Percentiles rank a stretch among this genome's conserved stretches.
phyloP scores from a whole-genome alignment of 1,140 invertebrate species.

The Aphaenogaster rudis region DNA sequence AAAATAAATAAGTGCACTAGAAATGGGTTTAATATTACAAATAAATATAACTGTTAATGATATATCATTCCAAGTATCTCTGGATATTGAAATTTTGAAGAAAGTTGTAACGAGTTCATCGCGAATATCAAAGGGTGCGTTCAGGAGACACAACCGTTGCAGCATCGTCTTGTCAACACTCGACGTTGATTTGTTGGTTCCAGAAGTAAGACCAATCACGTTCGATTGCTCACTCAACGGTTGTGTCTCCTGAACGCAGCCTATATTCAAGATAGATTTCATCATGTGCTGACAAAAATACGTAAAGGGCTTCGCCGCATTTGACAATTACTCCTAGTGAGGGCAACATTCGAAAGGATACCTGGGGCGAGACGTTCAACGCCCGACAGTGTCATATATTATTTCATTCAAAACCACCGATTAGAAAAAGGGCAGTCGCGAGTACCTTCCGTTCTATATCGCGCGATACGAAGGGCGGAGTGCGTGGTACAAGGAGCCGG shows the following conservation, averaged over 20 bases:
- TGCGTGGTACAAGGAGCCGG: slow-evolving; percentile 63
- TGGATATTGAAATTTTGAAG: neutral
- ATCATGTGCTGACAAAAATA: neutral
- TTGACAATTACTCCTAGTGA: neutral
- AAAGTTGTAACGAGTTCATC: neutral
- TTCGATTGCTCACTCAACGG: too few species aligned
- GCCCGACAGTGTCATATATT: neutral
- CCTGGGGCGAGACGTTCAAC: neutral
- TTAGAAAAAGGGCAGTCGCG: neutral
- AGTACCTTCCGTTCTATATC: slow-evolving; percentile 16
- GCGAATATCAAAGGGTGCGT: neutral
- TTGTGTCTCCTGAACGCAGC: too few species aligned
- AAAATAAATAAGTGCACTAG: neutral
- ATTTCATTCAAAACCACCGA: neutral
- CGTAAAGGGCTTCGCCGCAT: neutral
- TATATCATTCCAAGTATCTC: neutral
- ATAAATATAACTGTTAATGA: neutral
- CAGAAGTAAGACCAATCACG: too few species aligned
- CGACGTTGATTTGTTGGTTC: too few species aligned
- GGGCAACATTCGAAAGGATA: neutral
- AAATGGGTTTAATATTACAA: neutral
- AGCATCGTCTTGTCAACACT: too few species aligned
- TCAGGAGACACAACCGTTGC: too few species aligned
- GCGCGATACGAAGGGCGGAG: slow-evolving; percentile 68
- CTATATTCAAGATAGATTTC: neutral